These are phyloP conservation scores for Cebidichthys violaceus DNA, from an alignment of 2,113 vertebrate species.

Conservation along the genomic window DNA sequence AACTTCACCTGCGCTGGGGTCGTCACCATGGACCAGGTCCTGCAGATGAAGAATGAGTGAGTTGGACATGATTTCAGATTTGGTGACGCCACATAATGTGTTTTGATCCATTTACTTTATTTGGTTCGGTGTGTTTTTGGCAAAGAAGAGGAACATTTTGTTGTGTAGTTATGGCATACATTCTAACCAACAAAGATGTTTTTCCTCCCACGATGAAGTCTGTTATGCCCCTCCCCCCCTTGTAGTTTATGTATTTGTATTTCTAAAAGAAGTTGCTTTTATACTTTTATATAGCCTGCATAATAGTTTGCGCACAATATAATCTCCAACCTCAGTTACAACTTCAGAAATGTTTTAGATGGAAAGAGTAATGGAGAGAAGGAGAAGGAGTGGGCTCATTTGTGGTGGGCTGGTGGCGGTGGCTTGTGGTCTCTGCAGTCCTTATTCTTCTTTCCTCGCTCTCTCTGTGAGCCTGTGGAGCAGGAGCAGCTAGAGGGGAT, in stretches of 20 bases:
- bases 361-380: constrained; percentile 73
- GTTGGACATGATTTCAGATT: constrained; percentile 67
- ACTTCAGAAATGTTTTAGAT: constrained; percentile 70
- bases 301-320: constrained; percentile 64
- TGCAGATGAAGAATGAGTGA: constrained; percentile 96
- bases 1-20: constrained; percentile 91
- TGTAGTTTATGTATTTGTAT: constrained; percentile 52
- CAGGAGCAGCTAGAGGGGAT: constrained; percentile 37
- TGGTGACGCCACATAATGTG: not conserved
- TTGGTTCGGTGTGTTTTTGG: not conserved
- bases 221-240: not conserved
- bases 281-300: constrained; percentile 58
- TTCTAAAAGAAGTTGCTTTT: constrained; percentile 42
- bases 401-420: constrained; percentile 72
- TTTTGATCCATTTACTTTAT: constrained; percentile 12
- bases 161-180: not conserved
- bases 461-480: constrained; percentile 37
- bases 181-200: constrained; percentile 7
- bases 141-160: not conserved
- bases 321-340: constrained; percentile 62
- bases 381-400: constrained; percentile 74
- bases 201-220: constrained; percentile 2
- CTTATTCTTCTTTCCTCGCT: constrained; percentile 62
- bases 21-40: constrained; percentile 93
- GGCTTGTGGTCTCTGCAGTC: constrained; percentile 73